phyloP scores from a whole-genome alignment of 2,888 invertebrate species.

The Trachelus stipa region DNA sequence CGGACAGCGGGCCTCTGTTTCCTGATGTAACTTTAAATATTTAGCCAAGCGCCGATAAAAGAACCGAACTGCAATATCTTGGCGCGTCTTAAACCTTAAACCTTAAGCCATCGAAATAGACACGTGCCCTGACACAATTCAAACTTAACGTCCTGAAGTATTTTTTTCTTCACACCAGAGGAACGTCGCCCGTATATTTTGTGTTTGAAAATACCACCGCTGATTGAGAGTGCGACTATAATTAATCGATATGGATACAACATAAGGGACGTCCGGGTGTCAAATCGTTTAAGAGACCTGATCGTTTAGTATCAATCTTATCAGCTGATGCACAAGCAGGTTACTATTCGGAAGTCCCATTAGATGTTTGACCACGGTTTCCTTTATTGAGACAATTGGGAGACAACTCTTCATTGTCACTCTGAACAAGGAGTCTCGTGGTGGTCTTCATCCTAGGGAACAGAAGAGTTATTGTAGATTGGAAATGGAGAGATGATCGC shows the following conservation, averaged over 20 bases:
- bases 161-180: neutral
- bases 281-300: neutral
- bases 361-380: neutral
- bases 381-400: neutral
- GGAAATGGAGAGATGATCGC: neutral
- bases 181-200: neutral
- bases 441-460: neutral
- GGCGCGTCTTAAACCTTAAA: neutral
- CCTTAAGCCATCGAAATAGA: neutral
- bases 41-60: constrained; percentile 26
- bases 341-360: neutral
- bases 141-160: neutral
- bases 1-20: constrained; percentile 23
- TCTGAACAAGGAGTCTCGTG: neutral
- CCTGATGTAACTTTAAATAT: constrained; percentile 27
- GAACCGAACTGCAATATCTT: constrained; percentile 18
- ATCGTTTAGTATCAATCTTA: neutral
- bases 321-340: neutral
- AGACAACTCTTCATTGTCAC: neutral
- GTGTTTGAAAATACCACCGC: neutral
- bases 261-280: neutral
- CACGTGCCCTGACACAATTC: neutral
- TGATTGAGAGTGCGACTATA: neutral
- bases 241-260: neutral
- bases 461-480: neutral